Percentiles rank a stretch among this genome's conserved stretches.
phyloP scores from a whole-genome alignment of 2,888 invertebrate species.

The Mamestra brassicae region DNA sequence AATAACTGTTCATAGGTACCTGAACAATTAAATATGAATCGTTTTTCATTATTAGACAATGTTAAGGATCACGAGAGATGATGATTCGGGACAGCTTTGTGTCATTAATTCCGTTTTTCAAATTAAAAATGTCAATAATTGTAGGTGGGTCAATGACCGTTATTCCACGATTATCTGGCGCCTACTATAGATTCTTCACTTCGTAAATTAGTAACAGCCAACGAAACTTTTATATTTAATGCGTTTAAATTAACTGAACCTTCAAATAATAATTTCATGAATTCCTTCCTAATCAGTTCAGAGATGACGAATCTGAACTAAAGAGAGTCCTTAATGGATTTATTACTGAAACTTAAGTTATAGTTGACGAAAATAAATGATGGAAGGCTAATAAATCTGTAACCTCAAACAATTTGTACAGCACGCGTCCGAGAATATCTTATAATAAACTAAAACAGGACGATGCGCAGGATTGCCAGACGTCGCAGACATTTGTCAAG shows the following conservation, averaged over 20 bases:
- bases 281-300: slow-evolving; percentile 20
- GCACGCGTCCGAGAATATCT: slow-evolving; percentile 69
- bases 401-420: slow-evolving; percentile 69
- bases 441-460: slow-evolving; percentile 69
- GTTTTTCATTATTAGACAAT: no score
- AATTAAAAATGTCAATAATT: no score
- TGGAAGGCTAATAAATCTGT: slow-evolving; percentile 65
- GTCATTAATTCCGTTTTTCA: no score
- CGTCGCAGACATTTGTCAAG: slow-evolving; percentile 73
- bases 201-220: slow-evolving; percentile 16
- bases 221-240: slow-evolving; percentile 17
- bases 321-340: slow-evolving; percentile 32
- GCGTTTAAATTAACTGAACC: slow-evolving; percentile 32
- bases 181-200: background rate
- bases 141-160: no score
- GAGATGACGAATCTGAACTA: slow-evolving; percentile 10
- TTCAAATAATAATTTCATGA: slow-evolving; percentile 25
- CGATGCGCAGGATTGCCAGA: slow-evolving; percentile 56
- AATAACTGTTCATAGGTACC: no score
- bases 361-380: slow-evolving; percentile 45
- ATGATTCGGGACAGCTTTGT: no score
- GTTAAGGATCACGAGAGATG: no score
- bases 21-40: no score
- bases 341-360: slow-evolving; percentile 41
- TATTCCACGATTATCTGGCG: no score